These are phyloP conservation scores for Melopsittacus undulatus DNA, from an alignment of 2,797 vertebrate genomes.

Conservation along the genomic window DNA sequence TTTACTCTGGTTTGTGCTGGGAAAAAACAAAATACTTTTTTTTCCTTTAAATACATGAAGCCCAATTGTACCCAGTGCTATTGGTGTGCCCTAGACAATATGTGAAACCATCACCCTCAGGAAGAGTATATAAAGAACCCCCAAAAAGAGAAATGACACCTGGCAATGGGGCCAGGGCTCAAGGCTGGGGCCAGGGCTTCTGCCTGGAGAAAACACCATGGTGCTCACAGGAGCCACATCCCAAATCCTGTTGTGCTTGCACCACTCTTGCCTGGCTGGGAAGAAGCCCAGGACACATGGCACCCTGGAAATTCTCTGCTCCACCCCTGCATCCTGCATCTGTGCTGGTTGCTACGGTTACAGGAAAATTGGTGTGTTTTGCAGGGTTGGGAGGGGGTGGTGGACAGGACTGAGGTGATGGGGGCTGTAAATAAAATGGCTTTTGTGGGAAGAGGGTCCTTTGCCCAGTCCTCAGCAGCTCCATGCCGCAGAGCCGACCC, in stretches of 20 bases:
- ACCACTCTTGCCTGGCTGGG: background rate
- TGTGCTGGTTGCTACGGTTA: slow-evolving; percentile 36
- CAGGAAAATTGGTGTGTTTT: background rate
- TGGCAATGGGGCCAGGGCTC: fast-evolving
- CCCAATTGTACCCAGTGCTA: background rate
- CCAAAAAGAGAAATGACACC: background rate
- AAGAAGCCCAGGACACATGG: background rate
- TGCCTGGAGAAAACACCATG: fast-evolving
- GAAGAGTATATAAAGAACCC: fast-evolving
- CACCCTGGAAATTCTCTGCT: background rate
- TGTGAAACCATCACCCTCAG: fast-evolving
- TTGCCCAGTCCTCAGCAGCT: background rate
- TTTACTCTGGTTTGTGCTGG: background rate
- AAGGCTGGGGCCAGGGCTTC: background rate
- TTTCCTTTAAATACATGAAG: background rate
- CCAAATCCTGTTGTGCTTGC: background rate
- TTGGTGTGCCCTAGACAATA: background rate
- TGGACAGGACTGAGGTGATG: background rate
- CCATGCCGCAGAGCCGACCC: background rate
- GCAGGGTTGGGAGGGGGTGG: background rate
- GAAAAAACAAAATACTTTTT: background rate
- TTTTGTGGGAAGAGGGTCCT: background rate
- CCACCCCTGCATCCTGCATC: background rate
- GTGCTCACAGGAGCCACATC: background rate
- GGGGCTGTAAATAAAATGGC: background rate